These are phyloP conservation scores for Lomographa bimaculata DNA, from an alignment of 2,888 invertebrate species.

Conservation along the genomic window DNA sequence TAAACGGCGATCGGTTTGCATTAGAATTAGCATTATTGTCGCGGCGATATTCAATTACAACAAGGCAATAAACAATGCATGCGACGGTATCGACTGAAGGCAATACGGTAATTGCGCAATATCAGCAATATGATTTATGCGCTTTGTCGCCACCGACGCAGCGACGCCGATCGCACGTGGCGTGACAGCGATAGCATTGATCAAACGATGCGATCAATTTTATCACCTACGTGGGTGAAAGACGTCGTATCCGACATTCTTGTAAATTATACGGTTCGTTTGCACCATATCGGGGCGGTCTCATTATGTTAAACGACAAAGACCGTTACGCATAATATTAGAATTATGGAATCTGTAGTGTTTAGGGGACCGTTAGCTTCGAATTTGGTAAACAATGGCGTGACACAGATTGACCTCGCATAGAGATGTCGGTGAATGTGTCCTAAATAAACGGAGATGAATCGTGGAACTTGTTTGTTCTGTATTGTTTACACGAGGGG, in stretches of 20 bases:
- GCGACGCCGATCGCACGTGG: conserved; percentile 36
- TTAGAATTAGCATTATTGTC: conserved; percentile 50
- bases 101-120: conserved; percentile 53
- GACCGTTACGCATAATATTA: conserved; percentile 60
- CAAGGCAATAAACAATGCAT: conserved; percentile 34
- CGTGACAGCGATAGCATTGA: conserved; percentile 39
- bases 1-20: conserved; percentile 60
- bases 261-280: conserved; percentile 35
- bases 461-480: conserved; percentile 37
- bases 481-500: conserved; percentile 35
- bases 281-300: conserved; percentile 35
- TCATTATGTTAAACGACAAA: conserved; percentile 52
- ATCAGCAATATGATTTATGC: conserved; percentile 63
- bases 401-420: conserved; percentile 34
- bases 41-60: conserved; percentile 49
- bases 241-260: conserved; percentile 43
- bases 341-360: conserved; percentile 46
- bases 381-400: conserved; percentile 48
- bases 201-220: conserved; percentile 36
- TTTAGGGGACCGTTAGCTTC: conserved; percentile 51
- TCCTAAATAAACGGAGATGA: conserved; percentile 47
- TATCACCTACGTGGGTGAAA: conserved; percentile 50
- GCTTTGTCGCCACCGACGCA: conserved; percentile 37
- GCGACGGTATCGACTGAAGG: conserved; percentile 31
- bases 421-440: conserved; percentile 36